Evolutionary conservation across 2,113 vertebrate genomes (phyloP), one percentile per base, ranked within the genome.

Genomic region (Acanthisitta chloris): DNA sequence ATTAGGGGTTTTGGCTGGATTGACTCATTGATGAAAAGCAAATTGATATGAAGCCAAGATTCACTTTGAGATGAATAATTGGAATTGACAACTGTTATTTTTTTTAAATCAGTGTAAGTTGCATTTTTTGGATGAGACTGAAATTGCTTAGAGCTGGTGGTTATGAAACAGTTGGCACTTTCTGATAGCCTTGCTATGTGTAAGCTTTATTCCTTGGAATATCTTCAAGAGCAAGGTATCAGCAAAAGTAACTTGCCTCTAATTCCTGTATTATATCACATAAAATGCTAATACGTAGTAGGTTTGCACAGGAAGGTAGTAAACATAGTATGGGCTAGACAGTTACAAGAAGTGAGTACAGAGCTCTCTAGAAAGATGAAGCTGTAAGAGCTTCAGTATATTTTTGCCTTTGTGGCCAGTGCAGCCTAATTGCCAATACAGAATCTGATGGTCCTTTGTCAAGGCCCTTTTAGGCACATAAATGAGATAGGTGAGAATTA

Each of bases 11-110:
- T 69, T 80, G 91, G 42, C 66, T 92, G 54, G 43, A 74, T 48
- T 76, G 58, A 80, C 73, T 92, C 64, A 87, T 14, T 89, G 81
- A 67, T 74, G 66, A 77, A 91, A 89, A 85, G 42, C 85, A 94
- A 89, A 95, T 89, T n/a, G 76, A 36, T 72, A 62, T 46, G 46
- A 82, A 94, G 65, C 49, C 81, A 83, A 66, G 26, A 34, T 64
- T 83, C 43, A 24, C 31, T 92, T 95, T 92, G 62, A 84, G 40
- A 80, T 72, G 29, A 58, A 71, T 83, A 87, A 83, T 79, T 81
- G 19, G 46, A 81, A 82, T 70, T 91, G 85, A 86, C 73, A 91
- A 73, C 23, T 86, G 55, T 83, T 77, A 45, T 58, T 91, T 65
- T 71, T 81, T 89, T 93, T 81, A 31, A 31, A 62, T 73, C 62